Conservation (phyloP, 2,888 invertebrate species). For the Mythimna loreyi region DNA sequence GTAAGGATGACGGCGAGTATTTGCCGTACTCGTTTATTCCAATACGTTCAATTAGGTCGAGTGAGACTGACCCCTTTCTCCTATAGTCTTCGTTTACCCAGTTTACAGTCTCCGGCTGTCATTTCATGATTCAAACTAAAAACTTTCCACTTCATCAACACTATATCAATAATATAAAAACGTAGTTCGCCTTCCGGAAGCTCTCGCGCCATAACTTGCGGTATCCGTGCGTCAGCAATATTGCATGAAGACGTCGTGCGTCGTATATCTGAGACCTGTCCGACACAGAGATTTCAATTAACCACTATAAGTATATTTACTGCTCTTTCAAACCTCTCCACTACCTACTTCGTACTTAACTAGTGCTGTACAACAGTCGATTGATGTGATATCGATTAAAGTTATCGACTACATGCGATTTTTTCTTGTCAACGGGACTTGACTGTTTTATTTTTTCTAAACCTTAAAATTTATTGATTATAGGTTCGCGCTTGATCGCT, state of each 20-base stretch:
- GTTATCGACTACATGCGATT: too few relatives aligned
- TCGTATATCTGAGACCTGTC: slow-evolving; percentile 47
- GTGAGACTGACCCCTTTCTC: background rate
- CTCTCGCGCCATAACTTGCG: slow-evolving; percentile 11
- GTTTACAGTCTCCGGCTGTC: background rate
- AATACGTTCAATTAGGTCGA: background rate
- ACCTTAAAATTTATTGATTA: too few relatives aligned
- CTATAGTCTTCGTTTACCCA: background rate
- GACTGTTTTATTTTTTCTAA: too few relatives aligned
- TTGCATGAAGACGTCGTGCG: slow-evolving; percentile 9
- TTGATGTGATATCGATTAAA: slow-evolving; percentile 11
- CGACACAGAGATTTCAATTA: slow-evolving; percentile 52
- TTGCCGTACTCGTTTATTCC: too few relatives aligned
- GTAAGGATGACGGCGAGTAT: too few relatives aligned
- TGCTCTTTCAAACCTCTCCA: slow-evolving; percentile 40
- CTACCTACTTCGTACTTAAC: slow-evolving; percentile 6
- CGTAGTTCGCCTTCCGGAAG: slow-evolving; percentile 15
- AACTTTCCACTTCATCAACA: slow-evolving; percentile 2
- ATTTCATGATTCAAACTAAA: background rate
- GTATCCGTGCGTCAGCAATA: slow-evolving; percentile 27
- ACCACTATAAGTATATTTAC: slow-evolving; percentile 35
- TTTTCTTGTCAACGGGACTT: too few relatives aligned
- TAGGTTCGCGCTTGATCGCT: too few relatives aligned
- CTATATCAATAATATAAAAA: slow-evolving; percentile 6
- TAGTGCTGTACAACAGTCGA: slow-evolving; percentile 19